phyloP scores from a whole-genome alignment of 2,797 vertebrate species.

The Philypnodon macrostomus region DNA sequence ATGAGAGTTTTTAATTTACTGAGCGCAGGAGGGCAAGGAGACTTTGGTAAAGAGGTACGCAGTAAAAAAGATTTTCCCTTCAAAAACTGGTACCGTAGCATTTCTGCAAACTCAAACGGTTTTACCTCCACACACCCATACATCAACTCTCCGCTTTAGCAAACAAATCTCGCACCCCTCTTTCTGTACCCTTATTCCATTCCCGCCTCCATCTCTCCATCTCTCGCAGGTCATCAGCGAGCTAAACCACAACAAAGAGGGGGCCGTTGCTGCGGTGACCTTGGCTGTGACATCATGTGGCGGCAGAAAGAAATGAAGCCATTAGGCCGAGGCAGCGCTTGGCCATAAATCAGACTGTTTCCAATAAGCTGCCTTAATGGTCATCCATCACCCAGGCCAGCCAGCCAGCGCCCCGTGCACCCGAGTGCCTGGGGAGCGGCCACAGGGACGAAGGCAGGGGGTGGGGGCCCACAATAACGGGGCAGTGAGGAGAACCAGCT shows the following conservation, averaged over 20 bases:
- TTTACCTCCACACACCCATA: slow-evolving; percentile 52
- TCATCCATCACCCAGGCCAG: slow-evolving; percentile 96
- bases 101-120: slow-evolving; percentile 60
- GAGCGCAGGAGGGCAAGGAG: slow-evolving; percentile 44
- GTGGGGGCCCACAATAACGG: slow-evolving; percentile 24
- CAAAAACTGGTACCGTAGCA: slow-evolving; percentile 54
- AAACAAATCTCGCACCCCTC: slow-evolving; percentile 63
- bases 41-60: slow-evolving; percentile 41
- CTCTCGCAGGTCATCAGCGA: slow-evolving; percentile 92
- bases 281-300: slow-evolving; percentile 99
- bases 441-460: slow-evolving; percentile 38
- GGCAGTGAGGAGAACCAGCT: slow-evolving; percentile 31
- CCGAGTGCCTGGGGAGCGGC: slow-evolving; percentile 66
- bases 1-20: slow-evolving; percentile 89
- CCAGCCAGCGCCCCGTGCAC: slow-evolving; percentile 84
- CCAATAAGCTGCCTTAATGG: slow-evolving; percentile 99
- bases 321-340: slow-evolving; percentile 96
- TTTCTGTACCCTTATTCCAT: slow-evolving; percentile 47
- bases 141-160: slow-evolving; percentile 49
- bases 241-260: slow-evolving; percentile 93
- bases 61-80: slow-evolving; percentile 58
- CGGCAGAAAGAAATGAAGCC: slow-evolving; percentile 99
- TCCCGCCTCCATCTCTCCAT: slow-evolving; percentile 64
- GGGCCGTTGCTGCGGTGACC: slow-evolving; percentile 95
- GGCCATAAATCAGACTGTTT: slow-evolving; percentile 99